Evolutionary conservation across 2,797 vertebrate genomes (phyloP).

Genomic region (Cynopterus sphinx): DNA sequence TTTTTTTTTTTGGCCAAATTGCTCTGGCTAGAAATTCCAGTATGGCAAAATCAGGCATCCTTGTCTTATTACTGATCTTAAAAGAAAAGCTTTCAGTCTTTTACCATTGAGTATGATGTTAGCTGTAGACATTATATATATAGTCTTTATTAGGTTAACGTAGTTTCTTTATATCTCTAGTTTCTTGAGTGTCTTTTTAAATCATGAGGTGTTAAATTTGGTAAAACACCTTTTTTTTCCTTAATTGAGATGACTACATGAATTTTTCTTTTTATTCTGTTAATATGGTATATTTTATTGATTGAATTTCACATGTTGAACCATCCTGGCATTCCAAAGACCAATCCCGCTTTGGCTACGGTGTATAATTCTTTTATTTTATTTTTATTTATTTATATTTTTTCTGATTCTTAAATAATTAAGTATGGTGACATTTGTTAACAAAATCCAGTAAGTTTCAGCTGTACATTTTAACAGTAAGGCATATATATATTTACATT

Average conservation of each 20-base stretch:
- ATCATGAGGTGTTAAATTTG: not conserved
- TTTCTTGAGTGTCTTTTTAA: not conserved
- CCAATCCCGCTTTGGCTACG: not conserved
- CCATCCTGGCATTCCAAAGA: not conserved
- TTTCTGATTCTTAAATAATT: too few species aligned
- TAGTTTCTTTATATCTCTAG: not conserved
- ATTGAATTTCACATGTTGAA: not conserved
- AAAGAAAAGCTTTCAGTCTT: not conserved
- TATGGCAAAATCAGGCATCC: not conserved
- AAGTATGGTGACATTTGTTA: too few species aligned
- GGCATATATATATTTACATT: too few species aligned
- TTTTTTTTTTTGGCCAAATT: not conserved
- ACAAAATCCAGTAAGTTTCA: too few species aligned
- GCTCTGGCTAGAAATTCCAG: not conserved
- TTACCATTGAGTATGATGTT: not conserved
- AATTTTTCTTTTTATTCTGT: not conserved
- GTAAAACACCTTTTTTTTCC: not conserved
- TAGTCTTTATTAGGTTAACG: not conserved
- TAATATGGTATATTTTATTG: not conserved
- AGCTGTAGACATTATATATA: not conserved
- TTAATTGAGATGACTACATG: not conserved
- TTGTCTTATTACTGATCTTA: not conserved
- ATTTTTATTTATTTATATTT: too few species aligned
- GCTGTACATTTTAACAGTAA: too few species aligned
- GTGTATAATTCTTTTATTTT: not conserved